phyloP scores from a whole-genome alignment of 2,113 vertebrate genomes.

The Clarias gariepinus region DNA sequence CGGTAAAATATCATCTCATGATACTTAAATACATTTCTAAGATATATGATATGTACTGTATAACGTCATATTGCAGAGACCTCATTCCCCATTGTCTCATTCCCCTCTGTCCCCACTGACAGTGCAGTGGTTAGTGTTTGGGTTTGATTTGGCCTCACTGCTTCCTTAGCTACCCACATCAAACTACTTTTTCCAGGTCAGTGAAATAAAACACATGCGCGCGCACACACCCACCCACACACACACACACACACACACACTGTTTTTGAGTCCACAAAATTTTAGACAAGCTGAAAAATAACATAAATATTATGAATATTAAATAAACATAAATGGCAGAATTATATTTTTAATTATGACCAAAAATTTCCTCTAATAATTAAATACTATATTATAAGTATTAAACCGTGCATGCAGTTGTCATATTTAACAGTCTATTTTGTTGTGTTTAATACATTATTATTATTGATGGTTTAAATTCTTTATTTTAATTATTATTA shows the following conservation, averaged over 20 bases:
- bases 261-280: no score
- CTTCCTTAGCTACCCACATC: slow-evolving; percentile 13
- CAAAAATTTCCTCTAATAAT: neutral
- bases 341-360: neutral
- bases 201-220: neutral
- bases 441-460: no score
- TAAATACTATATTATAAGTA: neutral
- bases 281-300: no score
- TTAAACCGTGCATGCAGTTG: neutral
- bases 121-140: neutral
- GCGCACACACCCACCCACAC: no score
- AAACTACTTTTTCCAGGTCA: slow-evolving; percentile 3
- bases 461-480: no score
- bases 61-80: neutral
- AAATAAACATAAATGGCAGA: neutral
- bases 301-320: neutral
- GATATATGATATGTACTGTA: neutral
- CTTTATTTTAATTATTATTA: no score
- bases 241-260: no score
- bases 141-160: neutral
- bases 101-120: no score
- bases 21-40: neutral
- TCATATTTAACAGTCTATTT: neutral
- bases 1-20: neutral
- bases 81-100: no score